Evolutionary conservation across 2,888 invertebrate genomes (phyloP).

Genomic region (Pachydiplax longipennis): DNA sequence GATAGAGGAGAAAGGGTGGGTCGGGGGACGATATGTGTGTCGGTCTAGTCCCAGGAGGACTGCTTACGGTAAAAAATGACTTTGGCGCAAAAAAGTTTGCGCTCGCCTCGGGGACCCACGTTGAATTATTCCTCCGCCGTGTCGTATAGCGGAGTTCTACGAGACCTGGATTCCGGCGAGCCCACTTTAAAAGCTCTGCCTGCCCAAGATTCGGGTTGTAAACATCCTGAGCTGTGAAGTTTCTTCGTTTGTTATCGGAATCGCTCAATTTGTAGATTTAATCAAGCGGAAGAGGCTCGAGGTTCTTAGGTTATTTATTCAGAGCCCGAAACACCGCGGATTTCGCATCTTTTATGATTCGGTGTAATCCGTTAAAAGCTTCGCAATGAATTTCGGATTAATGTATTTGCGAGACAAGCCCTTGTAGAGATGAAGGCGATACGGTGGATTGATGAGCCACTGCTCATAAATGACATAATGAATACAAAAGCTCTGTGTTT

Average conservation of each 20-base stretch:
- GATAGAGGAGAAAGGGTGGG: neutral
- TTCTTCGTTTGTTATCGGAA: neutral
- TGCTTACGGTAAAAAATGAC: neutral
- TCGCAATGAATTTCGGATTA: no score
- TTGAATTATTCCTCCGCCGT: neutral
- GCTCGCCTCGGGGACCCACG: neutral
- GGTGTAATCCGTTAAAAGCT: no score
- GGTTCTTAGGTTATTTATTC: no score
- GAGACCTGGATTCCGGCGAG: neutral
- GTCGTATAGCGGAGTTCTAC: neutral
- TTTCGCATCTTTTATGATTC: no score
- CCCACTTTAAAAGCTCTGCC: neutral
- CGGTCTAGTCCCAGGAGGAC: neutral
- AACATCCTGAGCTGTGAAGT: neutral
- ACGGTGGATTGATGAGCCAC: no score
- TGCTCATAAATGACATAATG: no score
- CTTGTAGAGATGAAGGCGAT: no score
- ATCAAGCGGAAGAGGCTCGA: no score
- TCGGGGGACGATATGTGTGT: neutral
- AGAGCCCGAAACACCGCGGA: no score
- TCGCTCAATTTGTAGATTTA: no score
- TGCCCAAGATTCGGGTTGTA: neutral
- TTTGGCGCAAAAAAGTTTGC: neutral
- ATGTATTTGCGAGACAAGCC: no score
- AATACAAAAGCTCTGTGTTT: no score